Base-by-base conservation (phyloP, 64 coral and sea anemone genomes). In the Pachyseris speciosa region DNA sequence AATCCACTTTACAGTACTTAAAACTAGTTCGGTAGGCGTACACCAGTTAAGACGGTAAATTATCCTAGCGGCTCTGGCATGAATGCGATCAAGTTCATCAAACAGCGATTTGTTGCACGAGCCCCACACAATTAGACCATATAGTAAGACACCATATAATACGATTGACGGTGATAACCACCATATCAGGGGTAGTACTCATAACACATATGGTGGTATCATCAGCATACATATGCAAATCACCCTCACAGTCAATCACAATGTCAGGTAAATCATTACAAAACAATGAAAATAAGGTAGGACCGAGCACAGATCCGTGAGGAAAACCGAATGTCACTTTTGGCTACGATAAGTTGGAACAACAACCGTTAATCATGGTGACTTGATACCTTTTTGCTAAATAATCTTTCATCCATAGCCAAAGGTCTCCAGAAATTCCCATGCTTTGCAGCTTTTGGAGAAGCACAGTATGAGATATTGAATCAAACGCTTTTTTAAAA, bases 171-270 rank as follows among this genome's bases (percentile, higher is more conserved):
- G 24, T 43, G 20, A 7, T 41, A 4, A 38, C 2, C 9, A 48
- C 72, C n/a, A 76, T 4, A 1, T 76, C 72, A 41, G 72, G 1
- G 22, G 72, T 44, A 25, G 0, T 7, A 43, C 72, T 38, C 13
- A 48, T 28, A 34, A 53, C 30, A 16, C 31, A 78, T 48, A 78
- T 12, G 40, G 44, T 78, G 22, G 74, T 27, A 36, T 84, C 80
- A 89, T 89, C 86, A 40, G 86, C 86, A 44, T 89, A 89, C 53
- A 76, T 40, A 55, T 22, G 43, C 50, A 86, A 22, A 16, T 86
- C 43, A 52, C 42, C 84, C 26, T 86, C 84, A 64, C 59, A 64
- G n/a, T 4, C 51, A 39, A 9, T 64, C 5, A 39, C 52, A 84
- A 84, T 84, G 12, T 38, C 53, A 1, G 52, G 80, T n/a, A 84